Base-by-base conservation (phyloP, 2,797 vertebrate genomes). In the Gymnoscopelus braueri region DNA sequence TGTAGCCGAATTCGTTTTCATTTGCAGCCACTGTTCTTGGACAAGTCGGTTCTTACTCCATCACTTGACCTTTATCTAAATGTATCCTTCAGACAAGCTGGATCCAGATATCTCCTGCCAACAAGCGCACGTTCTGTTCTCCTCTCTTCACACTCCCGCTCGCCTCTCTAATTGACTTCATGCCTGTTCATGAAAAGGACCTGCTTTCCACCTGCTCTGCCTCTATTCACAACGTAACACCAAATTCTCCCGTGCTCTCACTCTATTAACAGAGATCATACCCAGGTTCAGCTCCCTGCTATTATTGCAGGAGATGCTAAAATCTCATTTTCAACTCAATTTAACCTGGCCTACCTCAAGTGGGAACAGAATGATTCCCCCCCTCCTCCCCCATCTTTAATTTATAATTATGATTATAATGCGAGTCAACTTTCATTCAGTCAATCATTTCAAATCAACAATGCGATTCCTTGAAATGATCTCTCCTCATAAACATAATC, bases 271-370 rank as follows among this genome's bases (percentile, higher is more conserved):
- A 83, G 89, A 90, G 92, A 92, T 90, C 90, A 93, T 83, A 92
- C 89, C 87, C 89, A 86, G 88, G 88, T 92, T 93, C 90, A 92
- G 90, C 90, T 91, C 82, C 88, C 92, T 24, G 88, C 92, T 92
- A 94, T 93, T 93, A 92, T 89, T 89, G 89, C 87, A 85, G 88
- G 81, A 86, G 90, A 92, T 91, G 93, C 91, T 94, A 92, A 93
- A 93, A 94, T 91, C 91, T 94, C 86, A 94, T 94, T 94, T 94
- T 94, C 94, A 94, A 94, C 91, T 93, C 94, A 93, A 93, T 94
- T 95, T 94, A 95, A 94, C 94, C 93, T 90, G 88, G 87, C 78
- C 84, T 78, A 77, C 84, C 91, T 91, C 86, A n/a, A 74, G 90
- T 87, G 81, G 65, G 60, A 32, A 78, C 67, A 73, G 79, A 53